Evolutionary conservation across 2,888 invertebrate genomes (phyloP), one percentile per base, ranked within the genome.

Genomic region (Scaptomyza polygonia): DNA sequence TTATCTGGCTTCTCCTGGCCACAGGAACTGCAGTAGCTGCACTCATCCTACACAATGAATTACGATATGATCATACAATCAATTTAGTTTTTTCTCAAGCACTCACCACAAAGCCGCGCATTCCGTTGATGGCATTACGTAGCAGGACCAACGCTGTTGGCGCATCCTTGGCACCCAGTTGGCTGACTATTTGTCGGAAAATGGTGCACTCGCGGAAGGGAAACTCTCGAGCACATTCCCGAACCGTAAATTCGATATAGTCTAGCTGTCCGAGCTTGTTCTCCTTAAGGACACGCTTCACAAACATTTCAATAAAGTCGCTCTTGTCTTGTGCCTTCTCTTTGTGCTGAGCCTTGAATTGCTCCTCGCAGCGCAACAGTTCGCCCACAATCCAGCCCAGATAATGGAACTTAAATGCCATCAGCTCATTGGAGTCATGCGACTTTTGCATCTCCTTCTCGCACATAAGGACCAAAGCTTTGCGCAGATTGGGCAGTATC

Each of bases 321-420:
- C 85, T 84, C 39, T 89, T 90, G 47, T 47, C 77, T 72, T 11
- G 88, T 89, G 5, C 69, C 21, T 82, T 92, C 2, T 92, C 92
- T 61, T 92, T 92, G 66, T 92, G 92, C 59, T 89, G 86, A 2
- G 93, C 93, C 87, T 93, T 93, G 79, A 94, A 95, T 77, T 94
- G 94, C 75, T 95, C 95, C 80, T 94, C 94, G 71, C 95, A 94
- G 82, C 95, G 95, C 68, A 94, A 91, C 52, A 96, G 93, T 92
- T 96, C 96, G 34, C 93, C 93, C n/a, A 96, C 93, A 57, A 97
- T 93, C 91, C 94, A 96, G 27, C 94, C 93, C 5, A 97, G 92
- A 88, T 97, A 97, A 90, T 98, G 97, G 89, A 95, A 96, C 91
- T 98, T 98, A 77, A 97, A 96, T 11, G 97, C 95, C 94, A 97